Percentiles rank a stretch among this genome's conserved stretches.
phyloP scores from a whole-genome alignment of 2,113 vertebrate genomes.

The Dicrurus megarhynchus region DNA sequence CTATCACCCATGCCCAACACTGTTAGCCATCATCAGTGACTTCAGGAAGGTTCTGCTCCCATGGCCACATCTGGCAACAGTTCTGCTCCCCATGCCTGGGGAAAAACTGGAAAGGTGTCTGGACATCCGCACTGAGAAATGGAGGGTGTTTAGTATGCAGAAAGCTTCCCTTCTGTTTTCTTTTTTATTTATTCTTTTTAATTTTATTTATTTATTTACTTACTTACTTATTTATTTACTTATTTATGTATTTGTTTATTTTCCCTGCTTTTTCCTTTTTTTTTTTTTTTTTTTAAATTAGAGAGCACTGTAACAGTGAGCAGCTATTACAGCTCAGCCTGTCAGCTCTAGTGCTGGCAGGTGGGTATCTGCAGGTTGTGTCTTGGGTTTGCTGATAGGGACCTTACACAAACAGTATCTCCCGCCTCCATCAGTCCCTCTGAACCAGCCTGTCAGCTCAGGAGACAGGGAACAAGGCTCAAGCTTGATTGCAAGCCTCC shows the following conservation, averaged over 20 bases:
- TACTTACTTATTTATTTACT: no score
- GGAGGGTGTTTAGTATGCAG: background rate
- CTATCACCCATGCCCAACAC: no score
- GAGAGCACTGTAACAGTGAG: background rate
- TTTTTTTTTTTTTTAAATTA: background rate
- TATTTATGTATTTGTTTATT: background rate
- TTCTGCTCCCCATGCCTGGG: background rate
- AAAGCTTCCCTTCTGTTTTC: background rate
- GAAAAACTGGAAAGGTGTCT: accelerated
- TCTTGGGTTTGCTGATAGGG: background rate
- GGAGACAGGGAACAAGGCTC: background rate
- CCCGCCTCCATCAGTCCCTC: background rate
- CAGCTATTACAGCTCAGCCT: background rate
- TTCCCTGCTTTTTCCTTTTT: no score
- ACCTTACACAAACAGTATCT: background rate
- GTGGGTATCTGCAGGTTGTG: background rate
- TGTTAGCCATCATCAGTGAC: background rate
- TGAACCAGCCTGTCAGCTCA: background rate
- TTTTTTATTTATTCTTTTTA: background rate
- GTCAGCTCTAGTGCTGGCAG: background rate
- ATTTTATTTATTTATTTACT: background rate
- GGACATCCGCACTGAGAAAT: accelerated
- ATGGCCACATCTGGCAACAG: accelerated
- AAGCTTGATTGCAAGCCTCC: background rate
- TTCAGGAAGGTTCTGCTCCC: background rate